Evolutionary conservation across 2,113 vertebrate species (phyloP).

Genomic region (Mola mola): DNA sequence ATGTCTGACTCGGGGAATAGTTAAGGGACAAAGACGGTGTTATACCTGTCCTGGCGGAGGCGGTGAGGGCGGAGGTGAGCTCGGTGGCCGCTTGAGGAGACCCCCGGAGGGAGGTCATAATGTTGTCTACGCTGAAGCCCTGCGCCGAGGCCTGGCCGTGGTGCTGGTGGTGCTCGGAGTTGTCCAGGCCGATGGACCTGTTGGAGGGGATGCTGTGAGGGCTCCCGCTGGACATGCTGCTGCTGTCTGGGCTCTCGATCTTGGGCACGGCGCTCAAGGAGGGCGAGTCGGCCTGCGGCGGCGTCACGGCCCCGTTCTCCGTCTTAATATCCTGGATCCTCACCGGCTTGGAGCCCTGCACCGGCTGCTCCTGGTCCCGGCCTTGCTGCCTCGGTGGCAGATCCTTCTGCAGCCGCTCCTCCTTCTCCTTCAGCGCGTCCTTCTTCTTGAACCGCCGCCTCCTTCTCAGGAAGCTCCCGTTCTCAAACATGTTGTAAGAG

Average conservation of each 20-base stretch:
- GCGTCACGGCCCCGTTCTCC: conserved; percentile 90
- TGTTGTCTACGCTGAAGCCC: conserved; percentile 96
- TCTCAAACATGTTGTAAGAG: conserved; percentile 97
- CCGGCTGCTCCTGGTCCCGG: conserved; percentile 79
- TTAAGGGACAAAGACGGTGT: conserved; percentile 88
- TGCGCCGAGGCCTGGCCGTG: conserved; percentile 81
- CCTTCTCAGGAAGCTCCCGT: conserved; percentile 91
- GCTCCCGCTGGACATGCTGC: conserved; percentile 90
- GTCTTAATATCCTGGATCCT: conserved; percentile 96
- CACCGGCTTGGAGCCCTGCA: conserved; percentile 84
- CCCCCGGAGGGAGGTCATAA: conserved; percentile 93
- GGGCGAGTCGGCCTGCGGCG: conserved; percentile 89
- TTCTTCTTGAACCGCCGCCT: conserved; percentile 94
- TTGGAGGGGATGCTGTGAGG: conserved; percentile 86
- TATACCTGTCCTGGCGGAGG: conserved; percentile 86
- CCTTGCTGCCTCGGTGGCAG: conserved; percentile 74
- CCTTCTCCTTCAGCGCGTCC: conserved; percentile 92
- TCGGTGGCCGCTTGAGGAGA: conserved; percentile 88
- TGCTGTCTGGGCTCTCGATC: conserved; percentile 93
- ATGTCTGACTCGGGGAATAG: conserved; percentile 88
- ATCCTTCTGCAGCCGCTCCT: conserved; percentile 89
- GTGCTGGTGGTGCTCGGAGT: conserved; percentile 80
- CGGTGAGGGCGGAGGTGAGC: conserved; percentile 80
- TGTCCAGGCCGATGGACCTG: conserved; percentile 87
- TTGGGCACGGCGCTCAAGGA: conserved; percentile 88